phyloP scores from a whole-genome alignment of 2,888 invertebrate genomes.

The Copidosoma aretas region DNA sequence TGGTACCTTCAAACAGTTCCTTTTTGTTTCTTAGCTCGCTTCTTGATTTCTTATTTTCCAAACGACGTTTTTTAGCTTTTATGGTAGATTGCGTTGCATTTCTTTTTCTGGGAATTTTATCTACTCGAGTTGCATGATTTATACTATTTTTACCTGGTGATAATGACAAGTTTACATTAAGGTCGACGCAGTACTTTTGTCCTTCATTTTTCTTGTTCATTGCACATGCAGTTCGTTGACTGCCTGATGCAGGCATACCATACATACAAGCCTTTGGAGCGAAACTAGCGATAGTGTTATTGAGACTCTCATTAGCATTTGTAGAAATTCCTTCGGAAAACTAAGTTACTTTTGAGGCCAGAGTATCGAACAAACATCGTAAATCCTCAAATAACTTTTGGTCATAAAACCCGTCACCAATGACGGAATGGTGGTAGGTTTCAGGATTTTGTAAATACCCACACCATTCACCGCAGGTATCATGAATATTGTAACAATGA shows the following conservation, averaged over 20 bases:
- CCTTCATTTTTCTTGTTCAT: slow-evolving; percentile 27
- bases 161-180: neutral
- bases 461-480: slow-evolving; percentile 42
- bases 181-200: slow-evolving; percentile 9
- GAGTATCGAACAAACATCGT: slow-evolving; percentile 37
- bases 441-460: slow-evolving; percentile 32
- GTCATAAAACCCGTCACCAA: slow-evolving; percentile 30
- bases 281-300: slow-evolving; percentile 15
- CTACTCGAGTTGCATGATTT: slow-evolving; percentile 3
- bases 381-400: slow-evolving; percentile 32
- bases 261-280: slow-evolving; percentile 23
- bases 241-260: slow-evolving; percentile 14
- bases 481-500: slow-evolving; percentile 39
- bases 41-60: slow-evolving; percentile 31
- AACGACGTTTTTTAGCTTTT: slow-evolving; percentile 10
- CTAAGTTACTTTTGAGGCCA: slow-evolving; percentile 15
- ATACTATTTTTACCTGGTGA: slow-evolving; percentile 19
- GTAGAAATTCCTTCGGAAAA: slow-evolving; percentile 21
- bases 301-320: slow-evolving; percentile 29
- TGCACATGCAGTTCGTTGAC: slow-evolving; percentile 8
- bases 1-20: slow-evolving; percentile 33
- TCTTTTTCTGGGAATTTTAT: slow-evolving; percentile 8
- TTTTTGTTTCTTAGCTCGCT: slow-evolving; percentile 34
- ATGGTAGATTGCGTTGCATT: neutral
- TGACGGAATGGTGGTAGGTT: slow-evolving; percentile 35